Percentiles rank a stretch among this genome's conserved stretches.
Evolutionary conservation across 2,888 invertebrate genomes (phyloP).

Genomic region (Enchytraeus crypticus): DNA sequence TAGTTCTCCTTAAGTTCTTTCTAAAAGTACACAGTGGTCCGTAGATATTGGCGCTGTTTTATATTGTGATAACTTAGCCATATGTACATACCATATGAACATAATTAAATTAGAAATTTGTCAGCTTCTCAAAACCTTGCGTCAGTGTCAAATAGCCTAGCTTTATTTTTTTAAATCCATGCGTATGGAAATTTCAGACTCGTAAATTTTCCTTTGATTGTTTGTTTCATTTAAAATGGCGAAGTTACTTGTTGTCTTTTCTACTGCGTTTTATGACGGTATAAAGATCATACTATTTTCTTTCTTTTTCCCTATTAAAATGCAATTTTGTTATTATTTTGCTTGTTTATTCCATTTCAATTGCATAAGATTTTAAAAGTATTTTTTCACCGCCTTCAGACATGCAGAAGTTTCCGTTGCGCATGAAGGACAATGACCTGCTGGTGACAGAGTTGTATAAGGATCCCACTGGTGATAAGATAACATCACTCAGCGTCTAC

Average conservation of each 20-base stretch:
- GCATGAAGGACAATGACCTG: conserved; percentile 98
- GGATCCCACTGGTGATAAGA: conserved; percentile 87
- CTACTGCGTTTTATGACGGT: too few species aligned
- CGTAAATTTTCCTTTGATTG: background rate
- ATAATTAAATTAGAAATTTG: background rate
- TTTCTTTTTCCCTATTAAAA: too few species aligned
- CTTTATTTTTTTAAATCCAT: background rate
- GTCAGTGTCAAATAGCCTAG: background rate
- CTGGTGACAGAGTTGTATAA: conserved; percentile 86
- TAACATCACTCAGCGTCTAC: conserved; percentile 95
- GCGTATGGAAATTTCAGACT: background rate
- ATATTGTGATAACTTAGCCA: background rate
- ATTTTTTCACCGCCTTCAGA: too few species aligned
- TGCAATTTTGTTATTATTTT: too few species aligned
- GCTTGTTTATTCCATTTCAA: too few species aligned
- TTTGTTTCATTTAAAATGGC: background rate
- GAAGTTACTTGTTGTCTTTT: background rate
- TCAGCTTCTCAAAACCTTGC: background rate
- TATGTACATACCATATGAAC: background rate
- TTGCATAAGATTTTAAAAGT: too few species aligned
- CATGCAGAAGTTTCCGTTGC: conserved; percentile 96
- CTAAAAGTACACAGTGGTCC: too few species aligned
- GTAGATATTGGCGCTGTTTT: too few species aligned
- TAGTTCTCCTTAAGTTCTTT: too few species aligned
- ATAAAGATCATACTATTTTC: too few species aligned